Evolutionary conservation across 2,113 vertebrate genomes (phyloP).

Genomic region (Trogon surrucura): DNA sequence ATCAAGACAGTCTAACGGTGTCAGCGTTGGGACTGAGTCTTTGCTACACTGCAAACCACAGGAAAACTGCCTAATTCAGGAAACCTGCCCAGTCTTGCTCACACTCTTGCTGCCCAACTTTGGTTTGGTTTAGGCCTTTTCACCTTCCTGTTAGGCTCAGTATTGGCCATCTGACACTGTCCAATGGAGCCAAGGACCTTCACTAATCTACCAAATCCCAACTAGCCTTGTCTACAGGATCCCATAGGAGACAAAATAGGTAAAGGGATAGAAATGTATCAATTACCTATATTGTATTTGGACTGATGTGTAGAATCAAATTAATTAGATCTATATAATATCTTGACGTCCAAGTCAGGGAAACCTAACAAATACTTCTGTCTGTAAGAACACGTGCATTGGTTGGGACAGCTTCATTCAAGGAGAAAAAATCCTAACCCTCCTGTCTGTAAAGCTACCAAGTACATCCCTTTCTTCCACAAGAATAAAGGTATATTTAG

Average conservation of each 20-base stretch:
- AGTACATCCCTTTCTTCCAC: background rate
- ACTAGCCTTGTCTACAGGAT: background rate
- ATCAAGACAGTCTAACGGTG: background rate
- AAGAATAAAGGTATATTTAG: background rate
- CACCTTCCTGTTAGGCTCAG: background rate
- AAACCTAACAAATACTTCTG: background rate
- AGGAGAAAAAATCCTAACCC: background rate
- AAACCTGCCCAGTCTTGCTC: background rate
- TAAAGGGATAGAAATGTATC: background rate
- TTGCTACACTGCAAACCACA: background rate
- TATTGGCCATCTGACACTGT: background rate
- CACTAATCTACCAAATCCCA: background rate
- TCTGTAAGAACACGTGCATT: background rate
- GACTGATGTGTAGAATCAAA: background rate
- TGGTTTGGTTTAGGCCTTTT: background rate
- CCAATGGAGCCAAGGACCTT: background rate
- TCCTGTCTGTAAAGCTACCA: background rate
- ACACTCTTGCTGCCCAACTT: background rate
- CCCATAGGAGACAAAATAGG: background rate
- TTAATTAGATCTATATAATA: background rate
- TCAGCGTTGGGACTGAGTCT: background rate
- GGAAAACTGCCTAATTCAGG: background rate
- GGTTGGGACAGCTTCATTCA: background rate
- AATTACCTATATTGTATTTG: background rate
- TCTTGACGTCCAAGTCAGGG: background rate